Evolutionary conservation across 2,888 invertebrate genomes (phyloP).

Genomic region (Andrena minutula): DNA sequence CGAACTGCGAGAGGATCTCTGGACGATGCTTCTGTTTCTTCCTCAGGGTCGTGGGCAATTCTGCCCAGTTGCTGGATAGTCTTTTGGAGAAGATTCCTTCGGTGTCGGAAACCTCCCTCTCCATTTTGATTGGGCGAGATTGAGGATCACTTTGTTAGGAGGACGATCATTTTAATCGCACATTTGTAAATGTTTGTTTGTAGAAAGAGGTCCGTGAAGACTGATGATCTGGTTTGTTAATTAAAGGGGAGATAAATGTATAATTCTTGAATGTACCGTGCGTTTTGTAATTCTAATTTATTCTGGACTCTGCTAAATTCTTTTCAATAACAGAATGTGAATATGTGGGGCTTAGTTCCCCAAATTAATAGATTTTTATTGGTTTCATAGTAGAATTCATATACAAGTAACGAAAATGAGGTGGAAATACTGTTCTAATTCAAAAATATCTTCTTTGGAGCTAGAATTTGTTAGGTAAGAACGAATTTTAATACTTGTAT

Average conservation of each 20-base stretch:
- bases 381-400: too few relatives aligned
- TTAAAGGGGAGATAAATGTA: not conserved
- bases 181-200: not conserved
- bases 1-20: conserved; percentile 82
- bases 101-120: conserved; percentile 82
- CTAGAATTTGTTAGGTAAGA: too few relatives aligned
- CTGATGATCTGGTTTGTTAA: not conserved
- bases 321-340: not conserved
- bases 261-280: conserved; percentile 41
- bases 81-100: conserved; percentile 81
- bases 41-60: conserved; percentile 83
- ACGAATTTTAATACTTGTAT: too few relatives aligned
- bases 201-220: not conserved
- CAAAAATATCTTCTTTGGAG: not conserved
- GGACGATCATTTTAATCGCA: not conserved
- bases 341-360: too few relatives aligned
- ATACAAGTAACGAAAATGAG: too few relatives aligned
- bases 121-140: conserved; percentile 71
- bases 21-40: conserved; percentile 82
- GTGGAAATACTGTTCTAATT: not conserved
- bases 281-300: not conserved
- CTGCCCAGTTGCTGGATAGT: conserved; percentile 83
- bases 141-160: conserved; percentile 1
- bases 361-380: too few relatives aligned
- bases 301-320: not conserved